Conservation (phyloP, 2,113 vertebrate genomes). For the Trichechus manatus region DNA sequence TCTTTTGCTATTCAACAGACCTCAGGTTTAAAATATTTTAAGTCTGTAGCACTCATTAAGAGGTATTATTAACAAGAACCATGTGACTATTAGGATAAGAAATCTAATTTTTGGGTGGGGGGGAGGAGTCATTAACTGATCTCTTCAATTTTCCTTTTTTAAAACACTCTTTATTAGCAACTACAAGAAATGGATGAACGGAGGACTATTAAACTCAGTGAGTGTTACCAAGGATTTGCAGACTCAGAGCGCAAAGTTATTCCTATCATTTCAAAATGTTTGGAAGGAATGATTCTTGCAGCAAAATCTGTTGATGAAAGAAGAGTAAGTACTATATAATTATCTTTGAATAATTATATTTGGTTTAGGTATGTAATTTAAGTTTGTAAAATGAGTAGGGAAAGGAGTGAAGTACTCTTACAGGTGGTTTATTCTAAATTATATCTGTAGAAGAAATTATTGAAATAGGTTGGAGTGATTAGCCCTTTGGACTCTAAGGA, state of each 20-base stretch:
- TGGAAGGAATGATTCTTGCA: slow-evolving; percentile 98
- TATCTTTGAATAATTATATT: slow-evolving; percentile 32
- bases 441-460: slow-evolving; percentile 5
- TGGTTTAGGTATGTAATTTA: slow-evolving; percentile 4
- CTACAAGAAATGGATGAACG: slow-evolving; percentile 98
- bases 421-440: slow-evolving; percentile 41
- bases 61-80: not conserved
- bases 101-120: not conserved
- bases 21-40: slow-evolving; percentile 30
- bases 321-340: slow-evolving; percentile 88
- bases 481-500: not conserved
- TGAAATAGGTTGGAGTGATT: not conserved
- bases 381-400: slow-evolving; percentile 33
- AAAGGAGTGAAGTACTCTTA: slow-evolving; percentile 7
- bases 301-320: slow-evolving; percentile 97
- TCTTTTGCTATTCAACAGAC: not conserved
- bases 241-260: slow-evolving; percentile 97
- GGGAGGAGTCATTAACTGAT: not conserved
- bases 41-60: slow-evolving; percentile 32
- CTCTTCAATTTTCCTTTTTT: slow-evolving; percentile 63
- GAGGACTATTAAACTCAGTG: slow-evolving; percentile 96
- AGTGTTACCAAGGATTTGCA: slow-evolving; percentile 97
- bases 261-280: slow-evolving; percentile 97
- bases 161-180: slow-evolving; percentile 88
- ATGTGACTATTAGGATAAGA: slow-evolving; percentile 3